Percentiles rank a stretch among this genome's conserved stretches.
Evolutionary conservation across 2,888 invertebrate species (phyloP).

Genomic region (Lasioglossum malachurum): DNA sequence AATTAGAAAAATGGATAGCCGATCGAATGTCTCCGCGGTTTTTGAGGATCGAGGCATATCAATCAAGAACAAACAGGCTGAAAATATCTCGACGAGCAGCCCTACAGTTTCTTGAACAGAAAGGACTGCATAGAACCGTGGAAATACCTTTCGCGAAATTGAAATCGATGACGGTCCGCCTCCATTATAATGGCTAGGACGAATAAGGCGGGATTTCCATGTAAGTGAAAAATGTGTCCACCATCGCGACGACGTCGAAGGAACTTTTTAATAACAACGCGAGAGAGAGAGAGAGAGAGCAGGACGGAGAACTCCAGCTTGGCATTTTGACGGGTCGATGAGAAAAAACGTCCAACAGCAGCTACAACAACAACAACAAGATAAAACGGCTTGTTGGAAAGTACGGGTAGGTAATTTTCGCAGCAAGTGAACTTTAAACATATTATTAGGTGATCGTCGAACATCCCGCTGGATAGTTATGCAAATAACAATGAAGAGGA

Average conservation of each 20-base stretch:
- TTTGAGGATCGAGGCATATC: not conserved
- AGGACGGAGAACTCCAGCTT: slow-evolving; percentile 1
- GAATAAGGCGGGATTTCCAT: slow-evolving; percentile 27
- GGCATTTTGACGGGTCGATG: slow-evolving; percentile 38
- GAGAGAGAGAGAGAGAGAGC: slow-evolving; percentile 10
- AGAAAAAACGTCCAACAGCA: slow-evolving; percentile 4
- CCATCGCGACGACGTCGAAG: slow-evolving; percentile 23
- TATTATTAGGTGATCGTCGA: slow-evolving; percentile 44
- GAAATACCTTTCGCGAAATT: slow-evolving; percentile 59
- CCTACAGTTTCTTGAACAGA: slow-evolving; percentile 42
- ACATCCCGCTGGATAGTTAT: slow-evolving; percentile 35
- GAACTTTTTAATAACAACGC: slow-evolving; percentile 33
- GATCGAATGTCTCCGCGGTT: not conserved
- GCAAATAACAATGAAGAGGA: slow-evolving; percentile 44
- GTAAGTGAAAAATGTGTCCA: slow-evolving; percentile 29
- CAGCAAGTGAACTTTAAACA: slow-evolving; percentile 53
- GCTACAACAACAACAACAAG: slow-evolving; percentile 39
- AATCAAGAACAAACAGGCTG: not conserved
- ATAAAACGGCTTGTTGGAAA: slow-evolving; percentile 59
- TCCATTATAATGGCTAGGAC: slow-evolving; percentile 44
- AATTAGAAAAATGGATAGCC: too few species aligned
- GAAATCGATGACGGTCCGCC: slow-evolving; percentile 62
- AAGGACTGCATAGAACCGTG: slow-evolving; percentile 56
- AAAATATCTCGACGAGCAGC: slow-evolving; percentile 10
- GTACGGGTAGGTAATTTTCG: slow-evolving; percentile 34